Base-by-base conservation (phyloP, 2,888 invertebrate species). In the Chymomyza amoena region DNA sequence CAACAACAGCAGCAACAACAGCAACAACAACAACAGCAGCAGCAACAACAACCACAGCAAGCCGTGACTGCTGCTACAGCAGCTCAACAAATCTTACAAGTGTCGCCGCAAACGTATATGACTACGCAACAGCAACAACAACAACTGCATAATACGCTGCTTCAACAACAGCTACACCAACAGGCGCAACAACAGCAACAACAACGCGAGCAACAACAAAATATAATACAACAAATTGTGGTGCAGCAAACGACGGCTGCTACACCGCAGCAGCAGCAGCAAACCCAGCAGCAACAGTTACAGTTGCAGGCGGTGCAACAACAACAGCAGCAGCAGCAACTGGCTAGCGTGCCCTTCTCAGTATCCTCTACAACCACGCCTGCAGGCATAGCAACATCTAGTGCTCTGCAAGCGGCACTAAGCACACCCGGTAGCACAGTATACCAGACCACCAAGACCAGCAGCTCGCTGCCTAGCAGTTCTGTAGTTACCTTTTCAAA, bases 171-270 rank as follows among this genome's bases (percentile, higher is more conserved):
- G 69, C 77, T 77, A 6, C 78, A 79, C n/a, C 78, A 81, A 4
- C 79, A 80, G 25, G 73, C 71, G 9, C 81, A 81, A 66, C 90
- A 91, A 51, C 89, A 90, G 52, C 83, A 79, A 74, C 79, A 90
- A 75, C 73, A 78, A 45, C 80, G 78, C 1, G 76, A 82, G 13
- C 80, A 80, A 9, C 90, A 90, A 39, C 79, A 66, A 61, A 85
- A 71, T 90, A 91, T 67, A 87, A 90, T 60, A 88, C 90, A 63
- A 62, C 89, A 91, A 63, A 91, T 91, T 68, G 90, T 90, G 69
- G 90, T 89, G 25, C 91, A 90, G 60, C 91, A 90, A 13, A 76
- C 94, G 93, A 68, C 94, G 93, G 76, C 93, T 93, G 70, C 84
- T 73, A 28, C 80, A 71, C 2, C 84, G 9, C 54, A 75, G 20